phyloP scores from a whole-genome alignment of 2,888 invertebrate genomes.

The Drosophila acutilabella region DNA sequence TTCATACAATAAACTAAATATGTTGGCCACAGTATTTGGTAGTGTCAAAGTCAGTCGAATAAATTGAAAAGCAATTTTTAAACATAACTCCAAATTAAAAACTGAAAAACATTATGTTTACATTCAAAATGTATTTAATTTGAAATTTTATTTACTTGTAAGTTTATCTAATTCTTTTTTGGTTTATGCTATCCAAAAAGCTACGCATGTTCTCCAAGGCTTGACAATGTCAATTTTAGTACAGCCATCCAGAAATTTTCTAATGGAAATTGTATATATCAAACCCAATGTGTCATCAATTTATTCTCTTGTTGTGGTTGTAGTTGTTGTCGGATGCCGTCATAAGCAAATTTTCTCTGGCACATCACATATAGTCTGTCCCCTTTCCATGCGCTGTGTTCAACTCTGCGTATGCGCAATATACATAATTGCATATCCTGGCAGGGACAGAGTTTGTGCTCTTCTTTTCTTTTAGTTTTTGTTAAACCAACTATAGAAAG shows the following conservation, averaged over 20 bases:
- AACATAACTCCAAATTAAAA: not conserved
- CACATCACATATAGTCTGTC: constrained; percentile 31
- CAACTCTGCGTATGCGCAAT: constrained; percentile 40
- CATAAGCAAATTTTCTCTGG: constrained; percentile 53
- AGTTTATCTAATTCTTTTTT: not conserved
- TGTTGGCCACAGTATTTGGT: constrained; percentile 25
- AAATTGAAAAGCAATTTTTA: constrained; percentile 25
- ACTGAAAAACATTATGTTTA: not conserved
- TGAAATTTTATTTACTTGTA: not conserved
- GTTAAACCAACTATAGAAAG: constrained; percentile 34
- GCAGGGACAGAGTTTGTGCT: constrained; percentile 10
- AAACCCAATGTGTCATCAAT: constrained; percentile 42
- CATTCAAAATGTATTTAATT: too few species aligned
- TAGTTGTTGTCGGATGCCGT: constrained; percentile 45
- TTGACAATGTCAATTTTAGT: not conserved
- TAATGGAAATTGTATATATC: constrained; percentile 3
- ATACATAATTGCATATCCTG: constrained; percentile 54
- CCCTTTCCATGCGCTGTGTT: constrained; percentile 3
- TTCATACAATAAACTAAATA: constrained; percentile 14
- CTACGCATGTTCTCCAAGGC: not conserved
- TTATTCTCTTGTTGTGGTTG: constrained; percentile 49
- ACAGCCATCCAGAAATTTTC: not conserved
- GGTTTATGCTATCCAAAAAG: not conserved
- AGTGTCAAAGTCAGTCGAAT: constrained; percentile 18
- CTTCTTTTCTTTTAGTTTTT: constrained; percentile 8